phyloP scores from a whole-genome alignment of 2,113 vertebrate genomes.

The Clinocottus analis region DNA sequence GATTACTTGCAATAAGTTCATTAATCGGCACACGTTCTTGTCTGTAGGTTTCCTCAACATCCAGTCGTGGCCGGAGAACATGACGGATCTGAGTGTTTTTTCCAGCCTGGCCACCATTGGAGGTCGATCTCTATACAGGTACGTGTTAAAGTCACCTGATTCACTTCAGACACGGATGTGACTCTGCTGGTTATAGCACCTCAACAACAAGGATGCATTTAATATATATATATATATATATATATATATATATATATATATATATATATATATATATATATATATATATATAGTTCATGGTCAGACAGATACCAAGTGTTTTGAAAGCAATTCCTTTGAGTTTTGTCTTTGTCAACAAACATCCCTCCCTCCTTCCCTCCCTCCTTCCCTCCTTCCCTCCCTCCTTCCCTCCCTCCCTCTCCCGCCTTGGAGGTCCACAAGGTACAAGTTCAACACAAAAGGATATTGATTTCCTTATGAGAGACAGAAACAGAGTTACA shows the following conservation, averaged over 20 bases:
- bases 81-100: slow-evolving; percentile 97
- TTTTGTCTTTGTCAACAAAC: too few relatives aligned
- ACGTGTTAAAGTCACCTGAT: background rate
- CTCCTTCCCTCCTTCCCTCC: too few relatives aligned
- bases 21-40: background rate
- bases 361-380: too few relatives aligned
- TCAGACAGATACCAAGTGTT: too few relatives aligned
- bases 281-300: too few relatives aligned
- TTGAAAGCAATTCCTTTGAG: too few relatives aligned
- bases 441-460: background rate
- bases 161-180: background rate
- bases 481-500: too few relatives aligned
- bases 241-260: too few relatives aligned
- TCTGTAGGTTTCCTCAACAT: slow-evolving; percentile 95
- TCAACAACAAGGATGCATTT: background rate
- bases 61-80: slow-evolving; percentile 98
- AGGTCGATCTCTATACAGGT: slow-evolving; percentile 96
- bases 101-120: slow-evolving; percentile 95
- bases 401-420: too few relatives aligned
- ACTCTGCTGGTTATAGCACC: background rate
- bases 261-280: too few relatives aligned
- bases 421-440: too few relatives aligned
- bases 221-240: background rate
- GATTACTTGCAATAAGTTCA: background rate
- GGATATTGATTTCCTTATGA: too few relatives aligned